phyloP scores from a whole-genome alignment of 2,797 vertebrate genomes.

The Tenualosa ilisha region DNA sequence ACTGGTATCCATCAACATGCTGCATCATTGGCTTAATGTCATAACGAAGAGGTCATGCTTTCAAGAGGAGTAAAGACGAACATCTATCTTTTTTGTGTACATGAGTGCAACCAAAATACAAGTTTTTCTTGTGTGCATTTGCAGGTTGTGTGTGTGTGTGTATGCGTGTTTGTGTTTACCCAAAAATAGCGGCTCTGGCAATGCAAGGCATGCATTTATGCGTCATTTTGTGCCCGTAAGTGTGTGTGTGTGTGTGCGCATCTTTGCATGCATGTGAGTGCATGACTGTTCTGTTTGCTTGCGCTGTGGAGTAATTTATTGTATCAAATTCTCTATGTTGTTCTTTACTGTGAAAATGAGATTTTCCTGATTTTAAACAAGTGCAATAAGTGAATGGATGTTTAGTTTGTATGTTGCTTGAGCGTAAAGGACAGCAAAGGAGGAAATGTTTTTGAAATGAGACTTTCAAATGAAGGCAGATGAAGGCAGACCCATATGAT shows the following conservation, averaged over 20 bases:
- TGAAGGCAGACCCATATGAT: background rate
- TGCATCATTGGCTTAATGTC: background rate
- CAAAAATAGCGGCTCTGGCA: background rate
- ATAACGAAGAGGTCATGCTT: background rate
- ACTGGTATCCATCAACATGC: background rate
- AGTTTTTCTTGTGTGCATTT: background rate
- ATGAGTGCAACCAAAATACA: background rate
- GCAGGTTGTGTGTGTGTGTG: background rate
- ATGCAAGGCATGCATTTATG: background rate
- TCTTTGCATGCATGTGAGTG: background rate
- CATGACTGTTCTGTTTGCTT: background rate
- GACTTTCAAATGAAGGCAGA: background rate
- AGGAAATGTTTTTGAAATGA: background rate
- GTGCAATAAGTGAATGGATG: constrained; percentile 10
- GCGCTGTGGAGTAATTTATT: background rate
- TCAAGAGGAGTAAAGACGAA: background rate
- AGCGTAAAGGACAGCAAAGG: background rate
- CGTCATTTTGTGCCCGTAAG: background rate
- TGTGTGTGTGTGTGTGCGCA: background rate
- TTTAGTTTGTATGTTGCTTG: background rate
- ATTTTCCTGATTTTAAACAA: background rate
- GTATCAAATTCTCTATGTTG: constrained; percentile 13
- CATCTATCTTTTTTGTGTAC: background rate
- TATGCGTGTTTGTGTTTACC: background rate
- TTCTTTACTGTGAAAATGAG: constrained; percentile 14